Base-by-base conservation (phyloP, 2,888 invertebrate species). In the Syritta pipiens region DNA sequence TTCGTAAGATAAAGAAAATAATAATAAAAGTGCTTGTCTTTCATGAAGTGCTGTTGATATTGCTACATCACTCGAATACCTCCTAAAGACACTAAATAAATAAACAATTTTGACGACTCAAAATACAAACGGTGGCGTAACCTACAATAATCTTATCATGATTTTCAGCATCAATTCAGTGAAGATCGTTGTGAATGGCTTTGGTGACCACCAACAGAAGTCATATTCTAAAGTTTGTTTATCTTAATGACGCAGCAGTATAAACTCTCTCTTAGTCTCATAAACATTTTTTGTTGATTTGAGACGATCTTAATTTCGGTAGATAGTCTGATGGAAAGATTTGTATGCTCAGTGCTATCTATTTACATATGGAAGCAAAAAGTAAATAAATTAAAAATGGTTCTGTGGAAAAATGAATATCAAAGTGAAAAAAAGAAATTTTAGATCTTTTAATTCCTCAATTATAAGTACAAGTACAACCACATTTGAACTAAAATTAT, bases 171-270 rank as follows among this genome's bases (percentile, higher is more conserved):
- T 42, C 68, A 20, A 51, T 35, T 22, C n/a, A 32, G 12, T 42
- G 10, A 32, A 35, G 26, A 49, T 32, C 12, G 30, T 17, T 51
- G 24, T 60, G 48, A 26, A 12, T 42, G 17, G 30, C 35, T 30
- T n/a, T 40, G 30, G 10, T 19, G 69, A 40, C 68, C 60, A 68
- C 75, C 75, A 75, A 77, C 77, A 71, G 77, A 71, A 77, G 77
- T 71, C 59, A 46, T 20, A 53, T 42, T 20, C 22, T 44, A 7
- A 22, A 46, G 14, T 51, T 60, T 77, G 59, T 71, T 76, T 71
- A 63, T 77, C 26, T 74, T 63, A 49, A 69, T 69, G 44, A 48
- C 49, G n/a, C n/a, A n/a, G n/a, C n/a, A n/a, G n/a, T n/a, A n/a
- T n/a, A n/a, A n/a, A n/a, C n/a, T n/a, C n/a, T n/a, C n/a, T n/a